Percentiles rank a stretch among this genome's conserved stretches.
These are phyloP conservation scores for Carpatolechia fugitivella DNA, from an alignment of 2,888 invertebrate genomes.

Conservation along the genomic window DNA sequence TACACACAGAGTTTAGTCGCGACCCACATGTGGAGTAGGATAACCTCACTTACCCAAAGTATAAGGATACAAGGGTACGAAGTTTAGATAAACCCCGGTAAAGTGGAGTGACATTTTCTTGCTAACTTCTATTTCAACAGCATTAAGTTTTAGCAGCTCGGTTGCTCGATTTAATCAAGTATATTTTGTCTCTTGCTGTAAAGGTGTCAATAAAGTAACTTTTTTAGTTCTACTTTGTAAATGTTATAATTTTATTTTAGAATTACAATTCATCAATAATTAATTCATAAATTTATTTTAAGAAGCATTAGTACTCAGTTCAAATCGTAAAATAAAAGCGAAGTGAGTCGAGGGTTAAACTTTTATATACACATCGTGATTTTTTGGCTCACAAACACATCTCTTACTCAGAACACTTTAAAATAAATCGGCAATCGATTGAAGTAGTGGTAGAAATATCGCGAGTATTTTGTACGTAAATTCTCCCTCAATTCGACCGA, in stretches of 20 bases:
- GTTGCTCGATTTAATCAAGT: too few relatives aligned
- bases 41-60: slow-evolving; percentile 7
- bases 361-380: background rate
- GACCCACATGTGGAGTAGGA: background rate
- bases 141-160: too few relatives aligned
- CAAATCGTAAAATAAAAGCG: too few relatives aligned
- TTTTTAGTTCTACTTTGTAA: too few relatives aligned
- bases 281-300: too few relatives aligned
- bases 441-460: slow-evolving; percentile 34
- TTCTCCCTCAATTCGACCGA: slow-evolving; percentile 37
- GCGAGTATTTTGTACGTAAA: slow-evolving; percentile 31
- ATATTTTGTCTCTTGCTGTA: too few relatives aligned
- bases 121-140: background rate
- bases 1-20: background rate
- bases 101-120: slow-evolving; percentile 4
- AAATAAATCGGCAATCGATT: slow-evolving; percentile 11
- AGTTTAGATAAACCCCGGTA: background rate
- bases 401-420: background rate
- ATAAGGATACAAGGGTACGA: background rate
- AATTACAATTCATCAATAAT: too few relatives aligned
- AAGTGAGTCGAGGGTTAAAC: too few relatives aligned
- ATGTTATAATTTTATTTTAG: too few relatives aligned
- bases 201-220: too few relatives aligned
- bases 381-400: too few relatives aligned
- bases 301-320: too few relatives aligned